Base-by-base conservation (phyloP, 2,888 invertebrate species). In the Asteroscopus sphinx region DNA sequence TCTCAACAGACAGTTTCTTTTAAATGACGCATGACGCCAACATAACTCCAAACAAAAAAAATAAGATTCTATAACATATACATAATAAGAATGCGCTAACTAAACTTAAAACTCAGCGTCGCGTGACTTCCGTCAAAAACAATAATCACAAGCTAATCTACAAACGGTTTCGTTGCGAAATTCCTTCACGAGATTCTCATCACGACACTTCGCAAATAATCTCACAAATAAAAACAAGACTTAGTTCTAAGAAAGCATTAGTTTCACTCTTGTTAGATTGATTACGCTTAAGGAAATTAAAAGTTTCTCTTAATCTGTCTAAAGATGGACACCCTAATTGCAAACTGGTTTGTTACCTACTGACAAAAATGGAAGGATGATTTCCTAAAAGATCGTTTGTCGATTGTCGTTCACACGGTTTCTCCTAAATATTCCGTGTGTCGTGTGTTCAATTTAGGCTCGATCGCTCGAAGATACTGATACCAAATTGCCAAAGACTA, bases 91-190 rank as follows among this genome's bases (percentile, higher is more conserved):
- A 30, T 9, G 28, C 33, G n/a, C 39, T n/a, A 66, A 32, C 8
- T 16, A 39, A 48, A 57, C 39, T 41, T 21, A 46, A 59, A 39
- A 44, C 12, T 21, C 28, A 53, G 37, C 45, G 37, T 67, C 41
- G 70, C 70, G 72, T 70, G 68, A 71, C 52, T 71, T 70, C 71
- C 68, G 55, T 35, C 46, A 55, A 53, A 67, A 42, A 67, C 25
- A 44, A 66, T 42, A 47, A 61, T 39, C 21, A 35, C 12, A 37
- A 58, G 26, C 12, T 30, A 17, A 61, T 51, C 56, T 45, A n/a
- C 32, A 17, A 12, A 36, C 61, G 13, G 36, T 58, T 45, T 56
- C 40, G 44, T 59, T 48, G 35, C 33, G 21, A 54, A 70, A 69
- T 67, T 58, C 71, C 36, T 40, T 41, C 69, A 67, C 54, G 69